A percentile compares a stretch with the other conserved stretches of the same genome.
Conservation (phyloP, 2,888 invertebrate species). For the Synanthedon myopaeformis region DNA sequence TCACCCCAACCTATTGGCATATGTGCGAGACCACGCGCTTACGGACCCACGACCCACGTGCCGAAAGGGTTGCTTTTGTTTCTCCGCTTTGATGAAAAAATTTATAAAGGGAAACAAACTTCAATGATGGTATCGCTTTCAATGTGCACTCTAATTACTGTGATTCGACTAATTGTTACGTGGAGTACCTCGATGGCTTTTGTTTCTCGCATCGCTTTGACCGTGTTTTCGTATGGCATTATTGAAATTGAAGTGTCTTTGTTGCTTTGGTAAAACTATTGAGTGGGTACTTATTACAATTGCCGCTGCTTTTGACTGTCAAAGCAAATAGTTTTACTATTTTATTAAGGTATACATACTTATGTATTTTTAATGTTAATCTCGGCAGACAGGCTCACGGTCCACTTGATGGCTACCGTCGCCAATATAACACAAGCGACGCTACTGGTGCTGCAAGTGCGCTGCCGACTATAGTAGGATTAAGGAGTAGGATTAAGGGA, state of each 20-base stretch:
- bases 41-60: constrained; percentile 33
- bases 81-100: constrained; percentile 34
- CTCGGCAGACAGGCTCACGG: no score
- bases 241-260: constrained; percentile 52
- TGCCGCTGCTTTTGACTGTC: background rate
- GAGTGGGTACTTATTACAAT: background rate
- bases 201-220: constrained; percentile 58
- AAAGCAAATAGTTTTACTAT: no score
- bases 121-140: constrained; percentile 61
- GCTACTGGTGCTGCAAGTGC: no score
- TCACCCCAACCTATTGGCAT: constrained; percentile 33
- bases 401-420: no score
- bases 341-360: no score
- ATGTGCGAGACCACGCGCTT: constrained; percentile 13
- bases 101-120: constrained; percentile 23
- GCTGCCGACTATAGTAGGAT: no score
- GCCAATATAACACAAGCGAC: no score
- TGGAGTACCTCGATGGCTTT: constrained; percentile 38
- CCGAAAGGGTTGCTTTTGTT: constrained; percentile 57
- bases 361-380: no score
- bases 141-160: constrained; percentile 55
- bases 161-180: constrained; percentile 61
- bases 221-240: constrained; percentile 49
- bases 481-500: no score
- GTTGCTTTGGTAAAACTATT: constrained; percentile 10